Percentiles rank a stretch among this genome's conserved stretches.
These are phyloP conservation scores for Drosophila atripex DNA, from an alignment of 2,888 invertebrate species.

Conservation along the genomic window DNA sequence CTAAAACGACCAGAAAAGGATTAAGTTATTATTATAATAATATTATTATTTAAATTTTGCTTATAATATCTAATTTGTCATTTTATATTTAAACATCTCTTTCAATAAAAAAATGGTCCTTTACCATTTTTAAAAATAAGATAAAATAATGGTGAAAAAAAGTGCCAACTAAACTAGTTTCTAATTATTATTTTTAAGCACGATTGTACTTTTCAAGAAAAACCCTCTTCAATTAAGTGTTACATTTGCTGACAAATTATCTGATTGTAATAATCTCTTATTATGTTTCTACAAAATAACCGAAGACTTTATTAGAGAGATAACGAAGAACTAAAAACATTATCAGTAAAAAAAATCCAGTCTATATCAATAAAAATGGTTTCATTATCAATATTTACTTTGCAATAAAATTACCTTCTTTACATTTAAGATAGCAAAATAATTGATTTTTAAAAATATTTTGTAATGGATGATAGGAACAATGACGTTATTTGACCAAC, in stretches of 20 bases:
- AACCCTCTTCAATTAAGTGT: neutral
- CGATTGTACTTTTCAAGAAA: neutral
- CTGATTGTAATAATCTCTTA: neutral
- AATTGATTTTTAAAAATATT: neutral
- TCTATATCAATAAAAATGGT: neutral
- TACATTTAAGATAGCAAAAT: neutral
- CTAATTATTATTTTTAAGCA: neutral
- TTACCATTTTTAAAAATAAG: neutral
- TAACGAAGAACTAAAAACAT: neutral
- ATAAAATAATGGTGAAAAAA: neutral
- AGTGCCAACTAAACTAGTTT: neutral
- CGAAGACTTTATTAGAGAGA: neutral
- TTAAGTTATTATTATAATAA: neutral
- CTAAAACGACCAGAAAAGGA: neutral
- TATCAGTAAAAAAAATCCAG: neutral
- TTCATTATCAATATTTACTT: neutral
- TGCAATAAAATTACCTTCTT: neutral
- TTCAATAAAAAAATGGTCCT: neutral
- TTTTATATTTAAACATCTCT: neutral
- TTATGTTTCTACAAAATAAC: neutral
- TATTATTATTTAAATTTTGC: neutral
- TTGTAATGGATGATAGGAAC: slow-evolving; percentile 35
- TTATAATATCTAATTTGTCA: neutral
- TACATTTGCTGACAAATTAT: neutral
- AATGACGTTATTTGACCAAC: slow-evolving; percentile 26